Evolutionary conservation across 2,797 vertebrate species (phyloP), one percentile per base, ranked within the genome.

Genomic region (Margarornis squamiger): DNA sequence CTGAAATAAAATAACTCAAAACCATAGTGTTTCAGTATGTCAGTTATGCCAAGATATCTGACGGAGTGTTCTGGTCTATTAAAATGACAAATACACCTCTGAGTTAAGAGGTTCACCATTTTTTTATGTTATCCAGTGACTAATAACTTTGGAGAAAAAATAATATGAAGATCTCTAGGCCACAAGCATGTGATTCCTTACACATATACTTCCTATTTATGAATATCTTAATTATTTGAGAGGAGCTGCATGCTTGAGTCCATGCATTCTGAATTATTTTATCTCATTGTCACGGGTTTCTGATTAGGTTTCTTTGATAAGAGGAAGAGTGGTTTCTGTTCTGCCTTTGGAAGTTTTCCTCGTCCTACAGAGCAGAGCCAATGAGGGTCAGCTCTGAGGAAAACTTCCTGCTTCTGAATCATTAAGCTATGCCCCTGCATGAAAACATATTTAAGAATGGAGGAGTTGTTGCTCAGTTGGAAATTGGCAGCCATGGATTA

Each of bases 161-260:
- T 0, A 68, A 2, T 18, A 14, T 13, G 14, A 55, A 78, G 21
- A 26, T 91, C 7, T 85, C 6, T 36, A 68, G 48, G 20, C 5
- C 10, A 38, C 30, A 58, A 30, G 54, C 4, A n/a, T 18, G 8
- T 65, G 23, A 43, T 83, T 89, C 7, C 55, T 88, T 65, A 57
- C 5, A 27, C 0, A 0, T 30, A 6, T 26, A 15, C 2, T 58
- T 75, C 29, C 32, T 66, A 9, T 59, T 62, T 57, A 18, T 20
- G 30, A 73, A 17, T 29, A 19, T 48, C 26, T 77, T 49, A 62
- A 49, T 67, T 63, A 18, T 45, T 27, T 38, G 19, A 85, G 41
- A 62, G 27, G 36, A 41, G 27, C 21, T 41, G 27, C 38, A 30
- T 57, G 11, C 15, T 18, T 46, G 30, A 79, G 17, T 70, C 19